These are phyloP conservation scores for Araneus ventricosus DNA, from an alignment of 1,140 invertebrate species.

Conservation along the genomic window DNA sequence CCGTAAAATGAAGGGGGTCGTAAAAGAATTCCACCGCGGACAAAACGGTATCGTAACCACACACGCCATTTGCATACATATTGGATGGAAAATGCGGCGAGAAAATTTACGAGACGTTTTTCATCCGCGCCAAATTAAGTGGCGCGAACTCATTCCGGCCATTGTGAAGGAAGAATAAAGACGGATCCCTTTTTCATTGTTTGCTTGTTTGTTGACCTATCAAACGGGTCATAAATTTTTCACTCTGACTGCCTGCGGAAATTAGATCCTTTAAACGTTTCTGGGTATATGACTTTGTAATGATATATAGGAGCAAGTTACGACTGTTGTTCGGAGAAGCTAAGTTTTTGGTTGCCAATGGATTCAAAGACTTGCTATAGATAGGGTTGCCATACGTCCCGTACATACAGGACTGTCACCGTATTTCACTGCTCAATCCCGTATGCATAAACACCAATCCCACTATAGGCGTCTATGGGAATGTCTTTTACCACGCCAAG, in stretches of 20 bases:
- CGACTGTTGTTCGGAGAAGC: not conserved
- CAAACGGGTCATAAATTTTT: not conserved
- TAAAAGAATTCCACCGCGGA: not conserved
- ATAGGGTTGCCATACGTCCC: too few species aligned
- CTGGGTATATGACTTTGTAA: not conserved
- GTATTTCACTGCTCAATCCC: too few species aligned
- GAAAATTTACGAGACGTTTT: conserved; percentile 27
- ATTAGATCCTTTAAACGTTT: not conserved
- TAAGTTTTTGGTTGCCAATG: too few species aligned
- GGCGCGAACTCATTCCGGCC: not conserved
- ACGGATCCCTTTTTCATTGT: not conserved
- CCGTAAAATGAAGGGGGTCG: not conserved
- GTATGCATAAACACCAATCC: too few species aligned
- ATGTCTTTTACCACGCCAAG: too few species aligned
- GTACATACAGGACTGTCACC: too few species aligned
- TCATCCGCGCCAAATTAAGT: not conserved
- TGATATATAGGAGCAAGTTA: not conserved
- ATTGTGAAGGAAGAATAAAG: not conserved
- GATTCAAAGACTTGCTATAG: too few species aligned
- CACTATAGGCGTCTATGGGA: too few species aligned
- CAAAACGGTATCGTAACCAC: conserved; percentile 8
- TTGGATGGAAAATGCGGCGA: not conserved
- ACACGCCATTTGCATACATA: not conserved
- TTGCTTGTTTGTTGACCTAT: conserved; percentile 2
- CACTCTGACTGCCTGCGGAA: not conserved